Percentiles rank a stretch among this genome's conserved stretches.
Conservation (phyloP, 2,888 invertebrate genomes). For the Plebejus melissa region DNA sequence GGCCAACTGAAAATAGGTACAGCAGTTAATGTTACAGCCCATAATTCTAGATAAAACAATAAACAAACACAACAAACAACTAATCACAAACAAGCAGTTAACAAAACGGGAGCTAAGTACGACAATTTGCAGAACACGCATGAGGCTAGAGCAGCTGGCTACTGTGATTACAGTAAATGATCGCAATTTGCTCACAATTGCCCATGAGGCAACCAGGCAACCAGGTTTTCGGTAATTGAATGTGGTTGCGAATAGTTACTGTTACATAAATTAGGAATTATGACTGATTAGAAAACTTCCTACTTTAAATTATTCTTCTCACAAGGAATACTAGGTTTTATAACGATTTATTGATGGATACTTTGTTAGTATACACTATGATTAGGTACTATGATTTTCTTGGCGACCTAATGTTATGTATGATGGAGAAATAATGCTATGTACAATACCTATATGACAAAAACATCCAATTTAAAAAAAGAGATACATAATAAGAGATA, state of each 20-base stretch:
- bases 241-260: slow-evolving; percentile 38
- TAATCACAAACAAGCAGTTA: slow-evolving; percentile 18
- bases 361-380: background rate
- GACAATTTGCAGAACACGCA: slow-evolving; percentile 60
- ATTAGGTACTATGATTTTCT: background rate
- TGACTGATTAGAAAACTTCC: slow-evolving; percentile 28
- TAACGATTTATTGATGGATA: background rate
- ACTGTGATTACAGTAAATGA: slow-evolving; percentile 62
- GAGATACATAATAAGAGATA: no score
- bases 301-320: background rate
- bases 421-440: no score
- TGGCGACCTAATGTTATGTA: background rate
- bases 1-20: background rate
- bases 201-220: slow-evolving; percentile 40
- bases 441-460: no score
- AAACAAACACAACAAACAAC: slow-evolving; percentile 18
- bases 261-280: slow-evolving; percentile 29
- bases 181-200: slow-evolving; percentile 52
- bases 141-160: slow-evolving; percentile 62
- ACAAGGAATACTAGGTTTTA: background rate
- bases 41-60: background rate
- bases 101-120: slow-evolving; percentile 33
- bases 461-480: no score
- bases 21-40: background rate
- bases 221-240: slow-evolving; percentile 46